Conservation (phyloP, 2,888 invertebrate species). For the Tricholauxania praeusta region DNA sequence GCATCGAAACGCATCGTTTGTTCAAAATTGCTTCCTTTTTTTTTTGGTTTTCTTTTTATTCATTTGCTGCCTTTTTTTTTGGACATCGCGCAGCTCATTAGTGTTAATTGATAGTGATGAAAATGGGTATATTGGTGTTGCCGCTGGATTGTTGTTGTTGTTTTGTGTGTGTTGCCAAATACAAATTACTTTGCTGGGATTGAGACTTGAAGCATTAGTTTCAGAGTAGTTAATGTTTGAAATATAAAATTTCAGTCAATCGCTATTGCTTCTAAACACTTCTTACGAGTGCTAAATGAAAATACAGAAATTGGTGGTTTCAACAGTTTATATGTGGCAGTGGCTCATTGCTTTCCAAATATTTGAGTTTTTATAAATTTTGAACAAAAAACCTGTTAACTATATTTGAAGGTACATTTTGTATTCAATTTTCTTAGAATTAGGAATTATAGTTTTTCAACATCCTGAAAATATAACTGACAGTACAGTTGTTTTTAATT, state of each 20-base stretch:
- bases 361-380: too few relatives aligned
- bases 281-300: too few relatives aligned
- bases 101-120: conserved; percentile 16
- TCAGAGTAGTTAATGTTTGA: not conserved
- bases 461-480: too few relatives aligned
- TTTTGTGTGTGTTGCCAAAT: not conserved
- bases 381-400: too few relatives aligned
- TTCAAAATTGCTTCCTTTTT: conserved; percentile 16
- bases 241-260: not conserved
- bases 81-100: conserved; percentile 21
- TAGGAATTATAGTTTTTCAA: too few relatives aligned
- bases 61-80: not conserved
- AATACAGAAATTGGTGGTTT: too few relatives aligned
- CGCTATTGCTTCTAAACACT: not conserved
- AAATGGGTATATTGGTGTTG: not conserved
- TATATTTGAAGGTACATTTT: too few relatives aligned
- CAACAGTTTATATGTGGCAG: too few relatives aligned
- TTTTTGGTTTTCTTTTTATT: not conserved
- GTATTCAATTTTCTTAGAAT: too few relatives aligned
- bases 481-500: too few relatives aligned
- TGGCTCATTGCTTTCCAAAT: too few relatives aligned
- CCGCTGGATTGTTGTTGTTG: not conserved
- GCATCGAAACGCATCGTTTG: conserved; percentile 50
- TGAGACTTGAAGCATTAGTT: not conserved
- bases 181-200: not conserved